Base-by-base conservation (phyloP, 2,113 vertebrate genomes). In the Ciconia maguari region DNA sequence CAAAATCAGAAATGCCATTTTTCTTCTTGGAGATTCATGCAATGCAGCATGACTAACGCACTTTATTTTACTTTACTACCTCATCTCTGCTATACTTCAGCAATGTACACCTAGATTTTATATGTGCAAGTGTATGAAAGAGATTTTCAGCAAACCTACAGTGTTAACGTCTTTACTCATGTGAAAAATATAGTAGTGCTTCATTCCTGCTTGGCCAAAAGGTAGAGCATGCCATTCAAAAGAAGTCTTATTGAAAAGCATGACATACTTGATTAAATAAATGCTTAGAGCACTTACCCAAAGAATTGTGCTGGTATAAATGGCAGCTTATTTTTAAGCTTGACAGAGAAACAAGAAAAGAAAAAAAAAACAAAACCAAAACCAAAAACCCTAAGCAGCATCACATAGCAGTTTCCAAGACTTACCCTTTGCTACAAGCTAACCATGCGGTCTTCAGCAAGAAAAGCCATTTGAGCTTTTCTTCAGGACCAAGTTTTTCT, bases 51-150 rank as follows among this genome's bases (percentile, higher is more conserved):
- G 30, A 58, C 20, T 52, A 76, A 81, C 0, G 3, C 48, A 46
- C 44, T 89, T 86, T 1, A 46, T 76, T 92, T 76, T n/a, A 36
- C 26, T 58, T 75, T 22, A 36, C 11, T 4, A 11, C 64, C 30
- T 62, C 13, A 71, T 52, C 51, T 42, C 48, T 75, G 65, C 42
- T 71, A 7, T 10, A 38, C 62, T 69, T 77, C 44, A 69, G 83
- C 49, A 64, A 57, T 0, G 2, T 61, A 32, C 52, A 26, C 24
- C 36, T 25, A 20, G 61, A 25, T 61, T 65, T 81, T 55, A 76
- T 10, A 55, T 0, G 2, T 0, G 0, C 52, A 49, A 69, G 44
- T 0, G 14, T 16, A 25, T 8, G 36, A 52, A 84, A 32, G 20
- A 18, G 30, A 58, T 41, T 79, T 83, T 46, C 57, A 72, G 41